Conservation (phyloP, 2,113 vertebrate species). For the Pedionomus torquatus region DNA sequence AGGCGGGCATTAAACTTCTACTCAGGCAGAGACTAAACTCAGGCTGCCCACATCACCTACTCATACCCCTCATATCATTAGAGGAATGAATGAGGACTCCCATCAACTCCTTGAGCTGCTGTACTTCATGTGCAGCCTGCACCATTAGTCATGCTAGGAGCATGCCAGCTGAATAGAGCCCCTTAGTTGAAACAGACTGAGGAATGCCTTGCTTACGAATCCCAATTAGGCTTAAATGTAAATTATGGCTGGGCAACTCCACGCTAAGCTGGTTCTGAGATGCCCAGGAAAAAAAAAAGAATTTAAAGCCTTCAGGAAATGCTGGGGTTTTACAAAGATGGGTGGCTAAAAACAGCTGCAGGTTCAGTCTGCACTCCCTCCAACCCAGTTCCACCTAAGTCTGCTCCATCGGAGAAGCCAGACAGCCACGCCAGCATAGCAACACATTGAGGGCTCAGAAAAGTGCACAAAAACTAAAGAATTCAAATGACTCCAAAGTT, state of each 20-base stretch:
- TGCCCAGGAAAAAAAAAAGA: not conserved
- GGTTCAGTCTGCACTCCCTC: not conserved
- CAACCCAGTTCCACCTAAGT: not conserved
- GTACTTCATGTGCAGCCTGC: not conserved
- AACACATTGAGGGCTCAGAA: not conserved
- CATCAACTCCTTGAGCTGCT: not conserved
- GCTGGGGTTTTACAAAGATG: not conserved
- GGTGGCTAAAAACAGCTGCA: not conserved
- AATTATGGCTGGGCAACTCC: not conserved
- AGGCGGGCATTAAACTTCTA: not conserved
- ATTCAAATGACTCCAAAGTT: not conserved
- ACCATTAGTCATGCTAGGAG: slow-evolving; percentile 4
- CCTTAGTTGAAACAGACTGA: slow-evolving; percentile 50
- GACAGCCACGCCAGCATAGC: not conserved
- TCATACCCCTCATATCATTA: not conserved
- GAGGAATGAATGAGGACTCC: not conserved
- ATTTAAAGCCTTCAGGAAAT: slow-evolving; percentile 21
- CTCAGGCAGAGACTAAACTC: not conserved
- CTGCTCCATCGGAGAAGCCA: not conserved
- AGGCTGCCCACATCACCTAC: not conserved
- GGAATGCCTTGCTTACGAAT: slow-evolving; percentile 43
- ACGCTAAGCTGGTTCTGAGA: not conserved
- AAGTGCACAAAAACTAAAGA: not conserved
- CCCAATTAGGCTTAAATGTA: slow-evolving; percentile 20
- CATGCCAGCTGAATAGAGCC: slow-evolving; percentile 24